phyloP scores from a whole-genome alignment of 2,888 invertebrate genomes.

The Pinctada fucata region DNA sequence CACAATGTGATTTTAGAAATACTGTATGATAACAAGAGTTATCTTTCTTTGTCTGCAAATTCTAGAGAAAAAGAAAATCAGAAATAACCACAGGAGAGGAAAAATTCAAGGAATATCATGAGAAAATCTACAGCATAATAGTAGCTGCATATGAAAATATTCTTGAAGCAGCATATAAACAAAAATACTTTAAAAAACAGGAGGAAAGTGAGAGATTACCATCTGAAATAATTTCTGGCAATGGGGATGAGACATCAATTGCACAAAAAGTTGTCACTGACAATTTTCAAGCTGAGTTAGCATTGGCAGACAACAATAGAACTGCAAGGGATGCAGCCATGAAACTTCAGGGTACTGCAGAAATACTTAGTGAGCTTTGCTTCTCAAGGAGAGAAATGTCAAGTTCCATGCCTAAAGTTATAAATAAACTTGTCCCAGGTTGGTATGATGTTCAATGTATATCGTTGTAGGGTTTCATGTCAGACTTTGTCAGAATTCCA shows the following conservation, averaged over 20 bases:
- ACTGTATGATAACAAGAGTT: no score
- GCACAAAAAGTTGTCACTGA: background rate
- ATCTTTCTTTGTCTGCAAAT: background rate
- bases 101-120: slow-evolving; percentile 44
- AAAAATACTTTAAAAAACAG: background rate
- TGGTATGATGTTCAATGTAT: no score
- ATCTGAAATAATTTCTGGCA: background rate
- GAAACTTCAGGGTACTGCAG: no score
- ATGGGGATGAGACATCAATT: background rate
- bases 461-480: no score
- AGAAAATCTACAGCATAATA: slow-evolving; percentile 33
- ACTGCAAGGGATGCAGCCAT: slow-evolving; percentile 46
- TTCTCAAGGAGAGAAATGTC: no score
- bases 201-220: background rate
- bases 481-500: no score
- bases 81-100: slow-evolving; percentile 47
- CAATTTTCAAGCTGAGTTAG: background rate
- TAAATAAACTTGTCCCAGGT: no score
- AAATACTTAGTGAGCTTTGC: no score
- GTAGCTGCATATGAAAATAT: slow-evolving; percentile 21
- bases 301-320: slow-evolving; percentile 49
- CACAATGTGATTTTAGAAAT: no score
- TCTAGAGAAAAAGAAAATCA: slow-evolving; percentile 51
- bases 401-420: no score
- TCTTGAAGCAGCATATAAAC: slow-evolving; percentile 4